Percentiles rank a stretch among this genome's conserved stretches.
These are phyloP conservation scores for Nudaria mundana DNA, from an alignment of 2,888 invertebrate genomes.

Conservation along the genomic window DNA sequence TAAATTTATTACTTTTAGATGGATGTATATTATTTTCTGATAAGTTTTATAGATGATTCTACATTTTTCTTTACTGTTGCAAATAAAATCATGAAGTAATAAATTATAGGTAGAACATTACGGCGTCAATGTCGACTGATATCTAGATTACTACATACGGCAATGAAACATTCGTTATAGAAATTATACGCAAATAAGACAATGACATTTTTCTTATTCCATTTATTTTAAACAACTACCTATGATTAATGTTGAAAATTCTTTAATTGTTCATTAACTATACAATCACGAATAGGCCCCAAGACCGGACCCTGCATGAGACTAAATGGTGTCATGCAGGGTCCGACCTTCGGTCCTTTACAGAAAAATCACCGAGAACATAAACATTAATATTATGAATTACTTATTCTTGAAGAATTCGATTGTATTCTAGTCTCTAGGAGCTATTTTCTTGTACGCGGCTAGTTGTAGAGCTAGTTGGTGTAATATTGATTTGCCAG, in stretches of 20 bases:
- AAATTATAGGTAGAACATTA: no score
- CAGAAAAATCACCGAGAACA: no score
- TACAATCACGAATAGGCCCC: no score
- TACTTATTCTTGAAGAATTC: no score
- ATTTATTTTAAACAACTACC: conserved; percentile 14
- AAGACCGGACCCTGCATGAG: no score
- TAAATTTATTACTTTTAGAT: conserved; percentile 34
- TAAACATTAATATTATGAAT: no score
- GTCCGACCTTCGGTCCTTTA: no score
- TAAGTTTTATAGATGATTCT: conserved; percentile 37
- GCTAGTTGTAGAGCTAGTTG: conserved; percentile 89
- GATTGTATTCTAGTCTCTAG: conserved; percentile 51
- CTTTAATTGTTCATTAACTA: neutral
- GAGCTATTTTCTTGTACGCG: conserved; percentile 88
- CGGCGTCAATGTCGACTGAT: no score
- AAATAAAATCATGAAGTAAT: no score
- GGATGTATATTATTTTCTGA: conserved; percentile 34
- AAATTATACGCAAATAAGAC: conserved; percentile 11
- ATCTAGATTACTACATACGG: no score
- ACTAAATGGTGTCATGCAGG: no score
- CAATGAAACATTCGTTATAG: neutral
- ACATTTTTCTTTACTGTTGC: no score
- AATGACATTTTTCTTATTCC: conserved; percentile 25
- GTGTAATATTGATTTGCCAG: conserved; percentile 87
- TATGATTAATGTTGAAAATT: neutral